Base-by-base conservation (phyloP, 2,888 invertebrate species). In the Dicyrtomina minuta region DNA sequence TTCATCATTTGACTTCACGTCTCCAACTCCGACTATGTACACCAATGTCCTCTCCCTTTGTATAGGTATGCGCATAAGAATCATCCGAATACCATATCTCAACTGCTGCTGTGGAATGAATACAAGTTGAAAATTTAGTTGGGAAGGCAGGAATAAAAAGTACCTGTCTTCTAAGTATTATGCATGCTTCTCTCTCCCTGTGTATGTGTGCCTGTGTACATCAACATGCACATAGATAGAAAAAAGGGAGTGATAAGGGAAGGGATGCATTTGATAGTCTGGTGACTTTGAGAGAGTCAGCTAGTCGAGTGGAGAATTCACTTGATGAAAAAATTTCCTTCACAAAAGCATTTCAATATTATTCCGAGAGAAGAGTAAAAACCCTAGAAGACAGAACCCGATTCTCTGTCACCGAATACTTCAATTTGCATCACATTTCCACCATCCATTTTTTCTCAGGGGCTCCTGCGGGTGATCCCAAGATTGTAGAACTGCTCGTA, bases 301-400 rank as follows among this genome's bases (percentile, higher is more conserved):
- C 24, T 24, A 58, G 58, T 61, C 61, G 26, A 61, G 61, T 20
- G 43, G 46, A 70, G 70, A 72, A 72, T 72, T 69, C 70, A 64
- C n/a, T 70, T 72, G 72, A 72, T 72, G 70, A 72, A 70, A 70
- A 72, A 70, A 67, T 72, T 69, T 69, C 69, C 65, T 67, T 72
- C 65, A 70, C 70, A 65, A 70, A 72, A 72, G 72, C 69, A 72
- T 72, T 72, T 72, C 72, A 67, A 70, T 70, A 70, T 72, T 72
- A 70, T 66, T 62, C 68, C 26, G 44, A 69, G 55, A 62, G 51
- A 51, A 65, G 53, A 53, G 51, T 43, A 69, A 58, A 64, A 59
- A 68, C 53, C 55, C 60, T 43, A 68, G 62, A 55, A 69, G 69
- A 69, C 55, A 64, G 60, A 60, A 62, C 64, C 26, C 56, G 69